Conservation (phyloP, 2,888 invertebrate species). For the Drosophila gaucha region DNA sequence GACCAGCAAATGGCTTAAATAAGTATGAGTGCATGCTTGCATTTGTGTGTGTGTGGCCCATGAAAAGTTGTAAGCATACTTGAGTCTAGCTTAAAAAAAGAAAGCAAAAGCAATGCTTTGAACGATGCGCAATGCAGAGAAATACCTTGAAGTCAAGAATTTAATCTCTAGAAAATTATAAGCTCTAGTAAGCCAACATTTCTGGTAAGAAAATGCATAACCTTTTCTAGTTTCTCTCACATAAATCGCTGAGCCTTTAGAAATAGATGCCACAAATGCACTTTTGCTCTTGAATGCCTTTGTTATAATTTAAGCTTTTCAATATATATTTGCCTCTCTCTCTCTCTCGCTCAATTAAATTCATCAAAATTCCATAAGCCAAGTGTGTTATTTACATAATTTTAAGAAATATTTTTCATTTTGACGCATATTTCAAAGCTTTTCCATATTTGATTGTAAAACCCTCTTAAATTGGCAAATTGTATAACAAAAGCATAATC, state of each 20-base stretch:
- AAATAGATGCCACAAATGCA: neutral
- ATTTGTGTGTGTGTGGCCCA: too few relatives aligned
- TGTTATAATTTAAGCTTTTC: too few relatives aligned
- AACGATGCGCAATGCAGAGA: neutral
- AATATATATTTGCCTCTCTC: too few relatives aligned
- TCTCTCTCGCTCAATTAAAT: too few relatives aligned
- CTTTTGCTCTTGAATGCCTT: neutral
- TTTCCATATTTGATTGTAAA: too few relatives aligned
- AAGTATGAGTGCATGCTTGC: neutral
- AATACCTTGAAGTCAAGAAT: conserved; percentile 4
- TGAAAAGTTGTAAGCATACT: conserved; percentile 2
- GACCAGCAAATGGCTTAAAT: conserved; percentile 12
- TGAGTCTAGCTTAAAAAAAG: conserved; percentile 1
- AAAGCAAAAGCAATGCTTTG: conserved; percentile 1
- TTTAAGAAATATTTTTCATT: too few relatives aligned
- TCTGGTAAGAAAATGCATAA: neutral
- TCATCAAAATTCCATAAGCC: too few relatives aligned
- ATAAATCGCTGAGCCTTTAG: neutral
- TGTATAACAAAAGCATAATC: too few relatives aligned
- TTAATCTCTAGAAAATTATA: neutral
- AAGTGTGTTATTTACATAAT: too few relatives aligned
- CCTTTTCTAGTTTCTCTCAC: neutral
- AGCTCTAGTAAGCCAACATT: neutral
- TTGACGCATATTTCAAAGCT: too few relatives aligned
- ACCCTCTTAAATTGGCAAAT: too few relatives aligned